Percentiles rank a stretch among this genome's conserved stretches.
phyloP scores from a whole-genome alignment of 2,888 invertebrate genomes.

The Hyles lineata region DNA sequence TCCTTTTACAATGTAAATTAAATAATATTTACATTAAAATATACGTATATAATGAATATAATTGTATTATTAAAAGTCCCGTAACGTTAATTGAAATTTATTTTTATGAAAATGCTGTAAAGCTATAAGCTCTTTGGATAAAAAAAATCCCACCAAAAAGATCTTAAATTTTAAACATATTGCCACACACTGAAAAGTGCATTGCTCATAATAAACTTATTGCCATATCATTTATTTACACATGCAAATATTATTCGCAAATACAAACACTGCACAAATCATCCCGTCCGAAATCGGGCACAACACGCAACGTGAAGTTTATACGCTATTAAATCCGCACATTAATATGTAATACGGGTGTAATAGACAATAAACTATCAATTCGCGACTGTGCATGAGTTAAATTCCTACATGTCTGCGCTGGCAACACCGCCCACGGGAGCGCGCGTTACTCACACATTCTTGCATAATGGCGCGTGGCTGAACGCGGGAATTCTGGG shows the following conservation, averaged over 20 bases:
- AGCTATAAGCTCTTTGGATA: no score
- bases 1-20: no score
- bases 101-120: no score
- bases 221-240: background rate
- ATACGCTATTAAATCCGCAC: conserved; percentile 18
- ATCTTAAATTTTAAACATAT: no score
- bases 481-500: conserved; percentile 14
- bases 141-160: no score
- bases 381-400: conserved; percentile 37
- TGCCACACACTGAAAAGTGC: no score
- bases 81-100: no score
- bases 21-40: no score
- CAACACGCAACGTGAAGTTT: conserved; percentile 6
- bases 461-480: conserved; percentile 23
- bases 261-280: background rate
- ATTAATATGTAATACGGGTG: conserved; percentile 26
- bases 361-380: conserved; percentile 39
- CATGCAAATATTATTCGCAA: background rate
- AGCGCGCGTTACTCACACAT: conserved; percentile 23
- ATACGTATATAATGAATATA: no score
- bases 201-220: background rate
- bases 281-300: conserved; percentile 5
- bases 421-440: conserved; percentile 22
- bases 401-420: conserved; percentile 20
- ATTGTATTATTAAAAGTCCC: no score